phyloP scores from a whole-genome alignment of 2,113 vertebrate species.

The Saccopteryx bilineata region DNA sequence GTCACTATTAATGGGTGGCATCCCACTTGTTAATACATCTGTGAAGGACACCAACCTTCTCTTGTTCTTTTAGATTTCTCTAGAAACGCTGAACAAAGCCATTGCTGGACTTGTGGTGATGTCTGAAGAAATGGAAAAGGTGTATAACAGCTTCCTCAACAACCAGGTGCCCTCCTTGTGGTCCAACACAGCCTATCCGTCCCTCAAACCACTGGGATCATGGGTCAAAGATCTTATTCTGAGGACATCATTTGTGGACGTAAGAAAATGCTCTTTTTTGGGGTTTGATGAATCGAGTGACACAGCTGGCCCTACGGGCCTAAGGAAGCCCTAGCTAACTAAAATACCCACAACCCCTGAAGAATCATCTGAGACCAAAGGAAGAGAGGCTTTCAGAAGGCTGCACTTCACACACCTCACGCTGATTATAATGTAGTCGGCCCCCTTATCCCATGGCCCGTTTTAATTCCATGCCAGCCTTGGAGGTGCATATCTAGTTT shows the following conservation, averaged over 20 bases:
- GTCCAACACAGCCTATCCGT: slow-evolving; percentile 88
- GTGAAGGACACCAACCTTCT: neutral
- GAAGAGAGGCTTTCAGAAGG: slow-evolving; percentile 38
- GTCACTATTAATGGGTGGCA: neutral
- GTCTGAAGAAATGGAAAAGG: slow-evolving; percentile 92
- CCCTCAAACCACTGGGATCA: slow-evolving; percentile 89
- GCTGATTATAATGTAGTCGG: neutral
- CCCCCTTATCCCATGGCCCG: neutral
- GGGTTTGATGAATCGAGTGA: neutral
- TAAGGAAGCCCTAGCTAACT: neutral
- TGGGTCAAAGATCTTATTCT: slow-evolving; percentile 90
- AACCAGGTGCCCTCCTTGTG: slow-evolving; percentile 89
- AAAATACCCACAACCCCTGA: neutral
- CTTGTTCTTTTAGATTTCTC: slow-evolving; percentile 85
- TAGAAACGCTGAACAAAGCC: slow-evolving; percentile 89
- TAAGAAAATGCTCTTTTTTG: slow-evolving; percentile 73
- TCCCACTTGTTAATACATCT: neutral
- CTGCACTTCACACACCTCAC: neutral
- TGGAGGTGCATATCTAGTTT: neutral
- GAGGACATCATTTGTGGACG: slow-evolving; percentile 90
- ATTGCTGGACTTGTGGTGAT: slow-evolving; percentile 91
- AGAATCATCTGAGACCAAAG: slow-evolving; percentile 23
- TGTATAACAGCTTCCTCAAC: slow-evolving; percentile 91
- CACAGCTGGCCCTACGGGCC: neutral
- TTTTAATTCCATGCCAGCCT: neutral